Evolutionary conservation across 1,140 invertebrate species (phyloP).

Genomic region (Acromyrmex charruanus): DNA sequence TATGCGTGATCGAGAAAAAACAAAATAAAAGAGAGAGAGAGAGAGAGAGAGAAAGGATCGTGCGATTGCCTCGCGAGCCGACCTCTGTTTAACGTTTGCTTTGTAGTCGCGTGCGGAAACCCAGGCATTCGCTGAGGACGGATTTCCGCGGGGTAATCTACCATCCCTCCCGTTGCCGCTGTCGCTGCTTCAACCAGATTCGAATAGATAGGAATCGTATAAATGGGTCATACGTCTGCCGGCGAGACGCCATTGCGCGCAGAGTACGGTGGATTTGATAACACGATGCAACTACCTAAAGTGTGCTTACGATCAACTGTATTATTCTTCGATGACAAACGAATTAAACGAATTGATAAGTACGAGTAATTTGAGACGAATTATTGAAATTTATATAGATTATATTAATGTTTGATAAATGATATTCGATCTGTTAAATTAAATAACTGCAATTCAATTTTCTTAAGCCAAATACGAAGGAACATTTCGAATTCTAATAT

Average conservation of each 20-base stretch:
- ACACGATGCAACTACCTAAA: not conserved
- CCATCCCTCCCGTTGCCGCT: not conserved
- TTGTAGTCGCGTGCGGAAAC: conserved; percentile 68
- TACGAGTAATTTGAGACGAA: not conserved
- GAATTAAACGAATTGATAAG: not conserved
- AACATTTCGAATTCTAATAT: too few species aligned
- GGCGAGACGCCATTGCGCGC: conserved; percentile 27
- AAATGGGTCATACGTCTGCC: conserved; percentile 71
- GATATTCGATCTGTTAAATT: not conserved
- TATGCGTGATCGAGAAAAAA: conserved; percentile 32
- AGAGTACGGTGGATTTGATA: conserved; percentile 30
- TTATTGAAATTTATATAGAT: not conserved
- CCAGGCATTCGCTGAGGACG: conserved; percentile 68
- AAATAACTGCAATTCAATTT: too few species aligned
- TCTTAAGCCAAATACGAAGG: too few species aligned
- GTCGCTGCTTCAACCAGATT: conserved; percentile 56
- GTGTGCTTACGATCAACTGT: not conserved
- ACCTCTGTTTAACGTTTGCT: conserved; percentile 72
- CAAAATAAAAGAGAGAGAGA: conserved; percentile 5
- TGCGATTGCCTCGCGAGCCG: conserved; percentile 36
- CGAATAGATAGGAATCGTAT: conserved; percentile 68
- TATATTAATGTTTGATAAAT: not conserved
- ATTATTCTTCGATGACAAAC: conserved; percentile 32
- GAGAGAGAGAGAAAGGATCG: conserved; percentile 8
- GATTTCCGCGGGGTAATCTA: conserved; percentile 73